phyloP scores from a whole-genome alignment of 2,113 vertebrate genomes.

The Mugil cephalus region DNA sequence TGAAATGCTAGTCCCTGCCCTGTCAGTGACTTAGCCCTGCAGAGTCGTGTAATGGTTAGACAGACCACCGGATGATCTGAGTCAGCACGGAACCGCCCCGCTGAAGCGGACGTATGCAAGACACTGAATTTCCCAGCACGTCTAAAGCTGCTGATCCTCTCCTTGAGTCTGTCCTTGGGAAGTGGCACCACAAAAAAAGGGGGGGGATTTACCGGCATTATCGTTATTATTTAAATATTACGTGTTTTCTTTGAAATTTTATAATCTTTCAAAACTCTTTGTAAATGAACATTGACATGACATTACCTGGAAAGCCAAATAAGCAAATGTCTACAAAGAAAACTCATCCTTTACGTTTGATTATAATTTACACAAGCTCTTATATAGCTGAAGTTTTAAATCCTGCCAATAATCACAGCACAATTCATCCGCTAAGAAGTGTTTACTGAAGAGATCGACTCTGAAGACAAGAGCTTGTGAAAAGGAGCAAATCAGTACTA shows the following conservation, averaged over 20 bases:
- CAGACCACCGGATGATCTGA: constrained; percentile 63
- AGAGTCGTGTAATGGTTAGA: constrained; percentile 67
- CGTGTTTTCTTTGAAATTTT: background rate
- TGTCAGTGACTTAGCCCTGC: constrained; percentile 63
- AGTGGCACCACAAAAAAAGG: background rate
- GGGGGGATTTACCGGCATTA: background rate
- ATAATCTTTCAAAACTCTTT: background rate
- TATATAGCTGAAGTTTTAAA: constrained; percentile 21
- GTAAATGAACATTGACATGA: too few species aligned
- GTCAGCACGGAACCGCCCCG: constrained; percentile 44
- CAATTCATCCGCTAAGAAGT: constrained; percentile 28
- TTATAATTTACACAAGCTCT: constrained; percentile 13
- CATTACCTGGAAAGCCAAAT: too few species aligned
- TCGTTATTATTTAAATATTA: background rate
- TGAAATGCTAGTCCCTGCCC: constrained; percentile 48
- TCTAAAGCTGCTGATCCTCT: constrained; percentile 10
- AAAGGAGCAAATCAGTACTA: constrained; percentile 25
- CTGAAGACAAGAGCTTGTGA: constrained; percentile 6
- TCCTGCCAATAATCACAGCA: constrained; percentile 24
- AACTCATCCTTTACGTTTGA: background rate
- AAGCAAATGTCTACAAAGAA: constrained; percentile 4
- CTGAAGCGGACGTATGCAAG: constrained; percentile 20
- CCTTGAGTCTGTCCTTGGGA: background rate
- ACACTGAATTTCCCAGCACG: constrained; percentile 23
- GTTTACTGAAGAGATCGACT: constrained; percentile 22